phyloP scores from a whole-genome alignment of 2,113 vertebrate genomes.

The Ramphastos sulfuratus region DNA sequence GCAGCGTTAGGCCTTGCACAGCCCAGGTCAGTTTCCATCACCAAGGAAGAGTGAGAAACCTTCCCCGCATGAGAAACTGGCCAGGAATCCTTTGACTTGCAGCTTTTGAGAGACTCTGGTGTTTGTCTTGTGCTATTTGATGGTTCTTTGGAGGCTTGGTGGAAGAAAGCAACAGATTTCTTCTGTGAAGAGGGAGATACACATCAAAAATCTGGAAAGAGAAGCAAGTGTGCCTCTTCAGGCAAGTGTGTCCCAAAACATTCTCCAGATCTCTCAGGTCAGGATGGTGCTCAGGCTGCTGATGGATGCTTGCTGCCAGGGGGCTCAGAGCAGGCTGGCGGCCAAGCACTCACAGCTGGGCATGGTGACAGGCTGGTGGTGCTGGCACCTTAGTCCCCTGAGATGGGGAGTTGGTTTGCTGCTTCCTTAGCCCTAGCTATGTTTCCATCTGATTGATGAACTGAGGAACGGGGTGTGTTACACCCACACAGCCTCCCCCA shows the following conservation, averaged over 20 bases:
- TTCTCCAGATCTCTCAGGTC: rapidly evolving
- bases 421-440: too few relatives aligned
- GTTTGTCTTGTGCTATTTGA: not conserved
- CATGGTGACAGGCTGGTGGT: not conserved
- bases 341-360: not conserved
- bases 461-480: rapidly evolving
- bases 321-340: not conserved
- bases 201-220: not conserved
- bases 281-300: rapidly evolving
- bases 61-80: not conserved
- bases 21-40: rapidly evolving
- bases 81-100: not conserved
- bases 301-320: not conserved
- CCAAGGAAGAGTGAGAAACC: rapidly evolving
- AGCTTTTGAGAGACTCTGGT: not conserved
- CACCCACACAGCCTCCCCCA: not conserved
- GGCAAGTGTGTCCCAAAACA: rapidly evolving
- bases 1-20: not conserved
- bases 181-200: not conserved
- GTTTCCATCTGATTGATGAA: rapidly evolving
- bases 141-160: not conserved
- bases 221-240: rapidly evolving
- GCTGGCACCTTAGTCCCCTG: not conserved
- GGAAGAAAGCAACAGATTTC: not conserved
- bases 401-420: not conserved